Evolutionary conservation across 1,140 invertebrate genomes (phyloP).

Genomic region (Kradibia gibbosae): DNA sequence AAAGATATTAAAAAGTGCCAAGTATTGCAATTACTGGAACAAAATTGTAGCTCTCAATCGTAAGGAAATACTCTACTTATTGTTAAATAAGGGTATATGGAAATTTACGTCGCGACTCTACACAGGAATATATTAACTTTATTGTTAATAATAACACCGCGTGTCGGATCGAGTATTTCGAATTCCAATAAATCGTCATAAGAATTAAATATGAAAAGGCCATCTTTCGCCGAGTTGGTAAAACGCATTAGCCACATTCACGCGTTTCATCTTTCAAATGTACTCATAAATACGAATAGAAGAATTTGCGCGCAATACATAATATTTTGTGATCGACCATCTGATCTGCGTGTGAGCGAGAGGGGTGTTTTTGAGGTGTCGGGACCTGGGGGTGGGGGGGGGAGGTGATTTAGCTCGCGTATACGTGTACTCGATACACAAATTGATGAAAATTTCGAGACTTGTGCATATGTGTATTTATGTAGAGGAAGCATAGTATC

Average conservation of each 20-base stretch:
- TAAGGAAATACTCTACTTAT: not conserved
- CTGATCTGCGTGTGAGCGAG: not conserved
- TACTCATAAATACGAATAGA: slow-evolving; percentile 7
- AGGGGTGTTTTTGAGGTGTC: too few species aligned
- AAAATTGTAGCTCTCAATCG: not conserved
- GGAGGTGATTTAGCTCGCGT: too few species aligned
- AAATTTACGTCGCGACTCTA: not conserved
- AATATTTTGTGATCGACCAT: slow-evolving; percentile 10
- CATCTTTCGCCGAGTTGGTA: not conserved
- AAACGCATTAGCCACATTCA: not conserved
- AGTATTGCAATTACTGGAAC: not conserved
- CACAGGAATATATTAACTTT: too few species aligned
- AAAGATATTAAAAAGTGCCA: not conserved
- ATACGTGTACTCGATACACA: slow-evolving; percentile 31
- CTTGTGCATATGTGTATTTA: not conserved
- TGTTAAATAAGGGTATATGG: too few species aligned
- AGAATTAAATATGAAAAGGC: not conserved
- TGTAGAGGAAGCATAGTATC: too few species aligned
- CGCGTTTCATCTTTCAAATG: not conserved
- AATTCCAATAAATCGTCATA: not conserved
- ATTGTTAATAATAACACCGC: too few species aligned
- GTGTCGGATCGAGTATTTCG: not conserved
- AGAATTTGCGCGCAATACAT: not conserved
- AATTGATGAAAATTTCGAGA: slow-evolving; percentile 40
- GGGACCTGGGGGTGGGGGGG: not conserved